Base-by-base conservation (phyloP, 2,113 vertebrate genomes). In the Microcebus murinus region DNA sequence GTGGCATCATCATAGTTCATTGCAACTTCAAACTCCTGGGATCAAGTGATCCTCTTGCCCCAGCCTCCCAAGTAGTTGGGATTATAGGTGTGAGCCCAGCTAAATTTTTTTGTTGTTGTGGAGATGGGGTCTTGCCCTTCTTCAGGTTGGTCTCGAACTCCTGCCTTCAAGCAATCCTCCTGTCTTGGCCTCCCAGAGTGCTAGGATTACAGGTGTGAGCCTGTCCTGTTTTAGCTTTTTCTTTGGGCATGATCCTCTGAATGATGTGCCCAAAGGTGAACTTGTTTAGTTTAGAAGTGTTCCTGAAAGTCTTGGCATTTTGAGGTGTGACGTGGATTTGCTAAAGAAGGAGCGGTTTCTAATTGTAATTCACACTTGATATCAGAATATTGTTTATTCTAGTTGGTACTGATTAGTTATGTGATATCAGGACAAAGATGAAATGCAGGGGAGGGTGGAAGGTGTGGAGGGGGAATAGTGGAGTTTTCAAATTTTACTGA, bases 341-440 rank as follows among this genome's bases (percentile, higher is more conserved):
- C 48, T 55, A 61, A 74, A 91, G 88, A 71, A 21, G 27, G 81
- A 76, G 84, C 63, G 92, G 79, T 84, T 93, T 87, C 87, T 77
- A 57, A 57, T 77, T 90, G 83, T 84, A 1, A 55, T 50, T 83
- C 74, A 20, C 27, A 48, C 91, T 74, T 76, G 57, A 0, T 94
- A 86, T 67, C 79, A 92, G 87, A 87, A 4, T 91, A 45, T 48
- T 95, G 86, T 98, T 97, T 96, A 93, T 86, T 45, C n/a, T 88
- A 10, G 73, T 57, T 82, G 59, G 50, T 87, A 52, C 63, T 93
- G 94, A 94, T 95, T 91, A 76, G 61, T 87, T 91, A 42, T 15
- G 29, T 87, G 85, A 84, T 91, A 73, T 87, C 76, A 68, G 65
- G 48, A 57, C 83, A 94, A 70, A 93, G 83, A 70, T 87, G 93